Percentiles rank a stretch among this genome's conserved stretches.
phyloP scores from a whole-genome alignment of 2,113 vertebrate species.

The Bostrychus sinensis region DNA sequence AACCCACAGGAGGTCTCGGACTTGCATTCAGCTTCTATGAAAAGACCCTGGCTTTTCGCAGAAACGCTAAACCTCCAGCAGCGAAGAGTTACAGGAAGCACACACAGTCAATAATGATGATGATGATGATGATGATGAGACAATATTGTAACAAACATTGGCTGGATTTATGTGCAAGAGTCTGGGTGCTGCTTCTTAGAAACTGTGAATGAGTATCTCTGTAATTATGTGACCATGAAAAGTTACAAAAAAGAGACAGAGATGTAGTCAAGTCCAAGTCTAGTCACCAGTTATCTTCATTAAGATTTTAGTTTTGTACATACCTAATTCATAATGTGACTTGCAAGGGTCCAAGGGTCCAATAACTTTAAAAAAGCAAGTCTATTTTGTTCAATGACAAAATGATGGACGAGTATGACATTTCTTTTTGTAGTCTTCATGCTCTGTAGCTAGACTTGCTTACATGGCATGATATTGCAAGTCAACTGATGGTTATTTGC shows the following conservation, averaged over 20 bases:
- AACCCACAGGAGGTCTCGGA: conserved; percentile 12
- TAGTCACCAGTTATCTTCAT: too few relatives aligned
- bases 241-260: not conserved
- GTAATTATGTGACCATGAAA: not conserved
- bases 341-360: too few relatives aligned
- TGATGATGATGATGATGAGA: not conserved
- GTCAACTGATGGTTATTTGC: not conserved
- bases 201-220: not conserved
- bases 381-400: too few relatives aligned
- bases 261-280: too few relatives aligned
- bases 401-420: too few relatives aligned
- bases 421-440: too few relatives aligned
- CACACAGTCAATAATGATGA: not conserved
- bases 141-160: not conserved
- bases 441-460: not conserved
- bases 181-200: conserved; percentile 33
- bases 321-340: too few relatives aligned
- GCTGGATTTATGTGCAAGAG: not conserved
- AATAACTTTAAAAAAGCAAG: too few relatives aligned
- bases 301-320: too few relatives aligned
- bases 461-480: not conserved
- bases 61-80: conserved; percentile 39
- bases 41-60: conserved; percentile 34
- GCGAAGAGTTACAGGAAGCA: conserved; percentile 2
- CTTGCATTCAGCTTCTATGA: conserved; percentile 37